These are phyloP conservation scores for Sphenopsis melanotis DNA, from an alignment of 2,797 vertebrate genomes.

Conservation along the genomic window DNA sequence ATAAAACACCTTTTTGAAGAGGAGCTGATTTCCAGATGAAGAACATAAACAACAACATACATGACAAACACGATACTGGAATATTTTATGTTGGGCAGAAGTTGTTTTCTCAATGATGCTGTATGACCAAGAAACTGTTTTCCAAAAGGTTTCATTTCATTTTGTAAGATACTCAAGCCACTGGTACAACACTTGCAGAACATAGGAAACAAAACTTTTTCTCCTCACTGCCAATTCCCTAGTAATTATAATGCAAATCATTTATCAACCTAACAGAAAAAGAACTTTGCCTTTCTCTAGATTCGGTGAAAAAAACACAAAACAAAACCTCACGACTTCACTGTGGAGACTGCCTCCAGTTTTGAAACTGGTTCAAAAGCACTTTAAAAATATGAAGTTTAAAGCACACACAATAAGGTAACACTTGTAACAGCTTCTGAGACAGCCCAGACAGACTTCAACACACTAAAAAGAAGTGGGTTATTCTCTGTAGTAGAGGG, in stretches of 20 bases:
- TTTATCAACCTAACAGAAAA: not conserved
- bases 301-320: not conserved
- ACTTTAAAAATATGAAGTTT: not conserved
- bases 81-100: not conserved
- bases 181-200: not conserved
- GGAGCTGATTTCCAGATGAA: not conserved
- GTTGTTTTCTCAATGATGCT: not conserved
- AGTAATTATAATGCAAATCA: not conserved
- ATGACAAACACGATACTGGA: not conserved
- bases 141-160: not conserved
- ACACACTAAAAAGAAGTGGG: not conserved
- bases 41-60: fast-evolving
- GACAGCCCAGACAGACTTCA: not conserved
- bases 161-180: not conserved
- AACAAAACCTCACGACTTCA: fast-evolving
- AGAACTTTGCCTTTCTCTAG: not conserved
- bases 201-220: not conserved
- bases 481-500: not conserved
- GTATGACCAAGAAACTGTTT: not conserved
- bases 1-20: not conserved
- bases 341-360: not conserved
- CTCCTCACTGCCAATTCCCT: not conserved
- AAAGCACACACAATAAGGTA: not conserved
- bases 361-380: not conserved
- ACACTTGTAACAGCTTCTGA: not conserved